Evolutionary conservation across 2,888 invertebrate genomes (phyloP), one percentile per base, ranked within the genome.

Genomic region (Ceramica pisi): DNA sequence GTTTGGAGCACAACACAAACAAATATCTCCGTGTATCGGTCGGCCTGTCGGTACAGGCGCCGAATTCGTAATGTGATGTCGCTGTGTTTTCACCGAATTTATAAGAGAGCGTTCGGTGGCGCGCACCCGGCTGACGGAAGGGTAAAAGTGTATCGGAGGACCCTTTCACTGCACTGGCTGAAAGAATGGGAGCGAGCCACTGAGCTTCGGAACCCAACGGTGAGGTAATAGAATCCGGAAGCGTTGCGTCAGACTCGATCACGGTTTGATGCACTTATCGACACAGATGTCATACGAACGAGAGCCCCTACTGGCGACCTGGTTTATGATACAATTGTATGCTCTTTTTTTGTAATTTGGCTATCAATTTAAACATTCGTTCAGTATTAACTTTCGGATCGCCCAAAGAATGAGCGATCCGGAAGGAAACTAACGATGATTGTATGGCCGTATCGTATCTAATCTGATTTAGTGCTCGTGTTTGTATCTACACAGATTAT

Each of bases 1-100:
- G 89, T 88, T 89, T 88, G 84, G 82, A 87, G 83, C 89, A 92
- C 91, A 89, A 91, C 92, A 92, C 87, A 87, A 90, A 89, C 85
- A 86, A 84, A 85, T 84, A 89, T 90, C 80, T 87, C 84, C 86
- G 86, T 90, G 85, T 90, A 90, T 92, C 90, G 91, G 92, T 91
- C 95, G 93, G 93, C 94, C 90, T 93, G 86, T 86, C 91, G 81
- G 90, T 87, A 91, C 95, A 94, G 94, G 95, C 92, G 95, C 95
- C 96, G 95, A 95, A 96, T 94, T 95, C 89, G 94, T 93, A 95
- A 95, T 96, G 96, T 95, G 92, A 91, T 94, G 93, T 93, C 90
- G 91, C 90, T 85, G 91, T 88, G 90, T 93, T 94, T 94, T 93
- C 96, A 93, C 94, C 94, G 93, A 96, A 96, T 96, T 95, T 96